phyloP scores from a whole-genome alignment of 2,113 vertebrate genomes.

The Asarcornis scutulata region DNA sequence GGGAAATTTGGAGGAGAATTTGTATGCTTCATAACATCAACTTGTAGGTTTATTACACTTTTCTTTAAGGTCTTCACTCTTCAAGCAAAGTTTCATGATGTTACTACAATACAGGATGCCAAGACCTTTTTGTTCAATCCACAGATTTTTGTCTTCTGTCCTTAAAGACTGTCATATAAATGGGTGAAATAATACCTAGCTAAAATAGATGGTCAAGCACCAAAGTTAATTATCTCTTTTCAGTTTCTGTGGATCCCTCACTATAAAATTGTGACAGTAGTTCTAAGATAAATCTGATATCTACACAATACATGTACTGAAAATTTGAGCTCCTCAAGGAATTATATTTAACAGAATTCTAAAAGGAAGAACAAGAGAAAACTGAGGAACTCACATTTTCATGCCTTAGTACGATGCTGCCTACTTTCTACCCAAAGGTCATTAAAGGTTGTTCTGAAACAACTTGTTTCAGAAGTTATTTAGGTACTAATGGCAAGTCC shows the following conservation, averaged over 20 bases:
- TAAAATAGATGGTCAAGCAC: constrained; percentile 34
- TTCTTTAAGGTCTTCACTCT: not conserved
- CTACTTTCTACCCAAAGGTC: not conserved
- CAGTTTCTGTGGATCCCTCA: not conserved
- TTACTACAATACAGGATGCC: not conserved
- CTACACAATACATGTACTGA: not conserved
- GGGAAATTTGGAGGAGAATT: not conserved
- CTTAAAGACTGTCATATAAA: constrained; percentile 23
- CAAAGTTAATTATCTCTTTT: constrained; percentile 28
- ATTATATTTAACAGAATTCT: not conserved
- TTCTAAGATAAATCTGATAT: constrained; percentile 11
- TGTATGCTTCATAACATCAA: not conserved
- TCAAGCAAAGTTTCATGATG: not conserved
- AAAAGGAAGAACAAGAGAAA: not conserved
- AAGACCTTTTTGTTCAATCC: not conserved
- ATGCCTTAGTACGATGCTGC: not conserved
- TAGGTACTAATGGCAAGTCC: not conserved
- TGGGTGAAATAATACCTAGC: constrained; percentile 29
- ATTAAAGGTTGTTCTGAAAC: too few relatives aligned
- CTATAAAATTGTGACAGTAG: constrained; percentile 2
- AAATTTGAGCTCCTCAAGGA: constrained; percentile 20
- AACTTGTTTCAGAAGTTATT: not conserved
- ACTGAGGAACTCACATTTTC: not conserved
- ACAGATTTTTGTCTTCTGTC: not conserved
- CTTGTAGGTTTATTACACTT: not conserved